These are phyloP conservation scores for Noturus placidus DNA, from an alignment of 2,113 vertebrate species.

Conservation along the genomic window DNA sequence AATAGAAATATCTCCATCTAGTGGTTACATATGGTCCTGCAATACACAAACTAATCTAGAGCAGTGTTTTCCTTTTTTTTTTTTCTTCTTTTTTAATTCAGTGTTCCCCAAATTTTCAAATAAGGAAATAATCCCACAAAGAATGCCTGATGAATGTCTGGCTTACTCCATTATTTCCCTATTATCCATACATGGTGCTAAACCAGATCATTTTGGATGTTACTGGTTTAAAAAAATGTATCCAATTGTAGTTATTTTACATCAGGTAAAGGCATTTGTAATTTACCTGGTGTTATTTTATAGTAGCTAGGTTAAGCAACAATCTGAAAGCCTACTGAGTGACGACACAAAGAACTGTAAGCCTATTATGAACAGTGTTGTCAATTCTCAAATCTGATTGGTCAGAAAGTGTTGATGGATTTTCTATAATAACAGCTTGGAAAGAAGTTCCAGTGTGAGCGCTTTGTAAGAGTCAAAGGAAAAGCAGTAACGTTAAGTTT, in stretches of 20 bases:
- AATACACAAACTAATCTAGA: background rate
- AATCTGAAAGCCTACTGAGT: background rate
- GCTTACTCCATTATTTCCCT: background rate
- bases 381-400: background rate
- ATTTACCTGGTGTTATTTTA: background rate
- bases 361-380: background rate
- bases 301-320: background rate
- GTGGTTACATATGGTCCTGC: background rate
- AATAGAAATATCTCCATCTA: constrained; percentile 31
- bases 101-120: background rate
- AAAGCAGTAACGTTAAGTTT: background rate
- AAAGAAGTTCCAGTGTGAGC: too few species aligned
- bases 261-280: background rate
- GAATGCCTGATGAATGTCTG: background rate
- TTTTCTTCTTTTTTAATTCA: background rate
- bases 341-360: background rate
- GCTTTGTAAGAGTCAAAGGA: too few species aligned
- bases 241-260: background rate
- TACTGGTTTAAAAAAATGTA: background rate
- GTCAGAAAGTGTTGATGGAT: background rate
- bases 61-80: background rate
- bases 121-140: background rate
- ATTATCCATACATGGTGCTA: background rate
- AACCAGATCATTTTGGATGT: background rate
- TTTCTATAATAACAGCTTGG: background rate